Conservation (phyloP, 1,140 invertebrate species). For the Reticulitermes speratus region DNA sequence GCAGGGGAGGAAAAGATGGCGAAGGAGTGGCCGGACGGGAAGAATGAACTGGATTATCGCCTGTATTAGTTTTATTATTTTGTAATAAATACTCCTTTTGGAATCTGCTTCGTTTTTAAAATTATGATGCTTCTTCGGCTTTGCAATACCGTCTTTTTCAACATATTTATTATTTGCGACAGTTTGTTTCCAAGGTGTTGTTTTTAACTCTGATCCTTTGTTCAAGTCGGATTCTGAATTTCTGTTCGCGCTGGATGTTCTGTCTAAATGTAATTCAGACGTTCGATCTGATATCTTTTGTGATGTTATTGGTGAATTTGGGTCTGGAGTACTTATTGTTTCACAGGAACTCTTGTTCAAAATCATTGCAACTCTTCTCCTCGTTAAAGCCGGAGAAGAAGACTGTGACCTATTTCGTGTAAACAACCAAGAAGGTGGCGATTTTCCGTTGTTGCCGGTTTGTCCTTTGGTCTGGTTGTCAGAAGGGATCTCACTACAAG, state of each 20-base stretch:
- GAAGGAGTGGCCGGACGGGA: neutral
- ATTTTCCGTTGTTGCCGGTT: neutral
- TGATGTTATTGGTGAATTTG: neutral
- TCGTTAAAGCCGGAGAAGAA: conserved; percentile 24
- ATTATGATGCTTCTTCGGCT: neutral
- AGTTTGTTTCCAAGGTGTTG: no score
- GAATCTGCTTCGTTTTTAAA: neutral
- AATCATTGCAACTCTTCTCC: neutral
- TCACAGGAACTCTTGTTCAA: neutral
- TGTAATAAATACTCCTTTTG: neutral
- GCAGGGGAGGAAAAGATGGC: conserved; percentile 32
- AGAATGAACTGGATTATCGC: neutral
- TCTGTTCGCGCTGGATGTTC: neutral
- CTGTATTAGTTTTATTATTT: neutral
- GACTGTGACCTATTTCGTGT: conserved; percentile 19
- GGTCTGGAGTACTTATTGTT: neutral
- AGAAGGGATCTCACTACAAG: neutral
- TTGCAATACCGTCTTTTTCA: neutral
- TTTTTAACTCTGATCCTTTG: neutral
- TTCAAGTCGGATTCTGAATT: neutral
- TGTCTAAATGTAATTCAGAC: neutral
- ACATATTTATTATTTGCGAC: no score
- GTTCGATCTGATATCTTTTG: neutral
- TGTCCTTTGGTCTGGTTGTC: neutral
- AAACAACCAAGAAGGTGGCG: conserved; percentile 34